These are phyloP conservation scores for Chionis minor DNA, from an alignment of 2,113 vertebrate species.

Conservation along the genomic window DNA sequence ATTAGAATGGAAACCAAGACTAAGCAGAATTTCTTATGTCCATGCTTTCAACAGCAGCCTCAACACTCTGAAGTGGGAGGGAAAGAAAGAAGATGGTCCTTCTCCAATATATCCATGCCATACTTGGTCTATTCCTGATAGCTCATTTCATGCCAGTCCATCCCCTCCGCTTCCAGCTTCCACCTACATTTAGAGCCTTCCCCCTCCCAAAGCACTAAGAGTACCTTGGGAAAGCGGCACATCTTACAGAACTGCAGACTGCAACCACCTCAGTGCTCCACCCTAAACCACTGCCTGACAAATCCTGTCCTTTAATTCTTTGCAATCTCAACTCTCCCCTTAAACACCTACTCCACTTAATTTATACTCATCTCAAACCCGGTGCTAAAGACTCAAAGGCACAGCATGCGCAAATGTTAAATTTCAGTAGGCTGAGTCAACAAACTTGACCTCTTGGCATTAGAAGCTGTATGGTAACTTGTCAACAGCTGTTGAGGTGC, in stretches of 20 bases:
- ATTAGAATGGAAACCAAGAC: conserved; percentile 17
- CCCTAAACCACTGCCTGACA: not conserved
- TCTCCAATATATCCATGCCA: not conserved
- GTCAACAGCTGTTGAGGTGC: conserved; percentile 45
- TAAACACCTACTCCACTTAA: not conserved
- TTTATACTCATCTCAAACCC: not conserved
- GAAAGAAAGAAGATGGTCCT: not conserved
- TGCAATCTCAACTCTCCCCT: not conserved
- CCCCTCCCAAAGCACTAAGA: not conserved
- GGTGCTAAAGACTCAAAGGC: not conserved
- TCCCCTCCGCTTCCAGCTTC: not conserved
- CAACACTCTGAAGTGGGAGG: not conserved
- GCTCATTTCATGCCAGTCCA: not conserved
- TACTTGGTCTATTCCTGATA: not conserved
- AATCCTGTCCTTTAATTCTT: not conserved
- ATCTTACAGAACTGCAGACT: not conserved
- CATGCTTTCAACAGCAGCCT: not conserved
- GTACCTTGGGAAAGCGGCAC: not conserved
- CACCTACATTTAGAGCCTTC: not conserved
- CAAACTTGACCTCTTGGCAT: conserved; percentile 20
- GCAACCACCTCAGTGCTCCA: not conserved
- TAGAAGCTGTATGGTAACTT: conserved; percentile 3
- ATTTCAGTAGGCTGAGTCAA: conserved; percentile 37
- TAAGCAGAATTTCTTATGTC: not conserved
- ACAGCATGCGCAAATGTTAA: not conserved